Conservation (phyloP, 2,113 vertebrate species). For the Gila orcuttii region DNA sequence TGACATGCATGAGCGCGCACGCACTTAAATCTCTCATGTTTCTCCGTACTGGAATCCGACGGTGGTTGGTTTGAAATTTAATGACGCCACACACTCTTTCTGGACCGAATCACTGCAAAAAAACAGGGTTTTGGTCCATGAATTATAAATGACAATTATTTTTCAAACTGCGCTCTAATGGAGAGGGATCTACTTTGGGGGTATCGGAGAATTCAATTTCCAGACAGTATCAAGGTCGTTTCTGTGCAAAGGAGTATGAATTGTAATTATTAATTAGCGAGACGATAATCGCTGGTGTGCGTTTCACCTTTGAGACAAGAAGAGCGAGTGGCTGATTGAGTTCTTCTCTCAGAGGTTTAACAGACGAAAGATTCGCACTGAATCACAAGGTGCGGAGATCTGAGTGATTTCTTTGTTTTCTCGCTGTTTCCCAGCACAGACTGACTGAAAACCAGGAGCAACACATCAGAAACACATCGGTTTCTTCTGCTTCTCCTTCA, state of each 20-base stretch:
- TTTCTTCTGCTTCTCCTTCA: not conserved
- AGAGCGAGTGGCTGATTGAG: not conserved
- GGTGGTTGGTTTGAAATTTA: not conserved
- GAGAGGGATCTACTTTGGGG: not conserved
- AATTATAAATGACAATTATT: constrained; percentile 32
- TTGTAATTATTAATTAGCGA: constrained; percentile 55
- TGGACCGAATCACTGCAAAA: not conserved
- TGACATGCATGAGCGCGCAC: not conserved
- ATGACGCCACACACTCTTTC: not conserved
- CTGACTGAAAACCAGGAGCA: not conserved
- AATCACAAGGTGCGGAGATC: not conserved
- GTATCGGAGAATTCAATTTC: constrained; percentile 22
- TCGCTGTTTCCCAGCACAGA: not conserved
- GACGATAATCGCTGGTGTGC: constrained; percentile 49
- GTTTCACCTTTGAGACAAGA: constrained; percentile 45
- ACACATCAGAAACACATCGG: not conserved
- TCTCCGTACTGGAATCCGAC: not conserved
- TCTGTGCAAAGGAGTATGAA: constrained; percentile 32
- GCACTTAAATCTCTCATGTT: not conserved
- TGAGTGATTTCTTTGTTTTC: constrained; percentile 6
- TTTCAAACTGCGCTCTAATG: constrained; percentile 6
- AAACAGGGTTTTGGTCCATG: not conserved
- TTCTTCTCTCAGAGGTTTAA: not conserved
- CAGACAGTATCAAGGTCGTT: constrained; percentile 39
- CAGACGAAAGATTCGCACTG: not conserved